Evolutionary conservation across 2,888 invertebrate species (phyloP).

Genomic region (Gari tellinella): DNA sequence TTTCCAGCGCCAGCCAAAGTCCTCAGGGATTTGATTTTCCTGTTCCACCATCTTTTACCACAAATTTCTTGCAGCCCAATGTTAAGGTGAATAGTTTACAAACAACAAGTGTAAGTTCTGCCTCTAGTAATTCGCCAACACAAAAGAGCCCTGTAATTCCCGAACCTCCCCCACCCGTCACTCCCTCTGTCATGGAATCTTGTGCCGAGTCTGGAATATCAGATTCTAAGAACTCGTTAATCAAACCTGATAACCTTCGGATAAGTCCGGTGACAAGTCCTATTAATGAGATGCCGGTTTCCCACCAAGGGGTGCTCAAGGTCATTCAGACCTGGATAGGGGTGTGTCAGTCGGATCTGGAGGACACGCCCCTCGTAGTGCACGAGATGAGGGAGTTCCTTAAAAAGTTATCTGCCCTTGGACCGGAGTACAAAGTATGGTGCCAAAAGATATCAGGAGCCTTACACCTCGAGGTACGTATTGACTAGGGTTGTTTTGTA

Average conservation of each 20-base stretch:
- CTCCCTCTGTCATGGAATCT: too few species aligned
- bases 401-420: constrained; percentile 85
- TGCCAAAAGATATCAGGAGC: constrained; percentile 78
- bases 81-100: constrained; percentile 26
- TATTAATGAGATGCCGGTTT: constrained; percentile 77
- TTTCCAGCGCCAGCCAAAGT: constrained; percentile 76
- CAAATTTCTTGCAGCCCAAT: constrained; percentile 45
- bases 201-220: constrained; percentile 15
- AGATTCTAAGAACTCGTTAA: constrained; percentile 43
- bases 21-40: constrained; percentile 78
- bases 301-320: constrained; percentile 80
- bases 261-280: constrained; percentile 62
- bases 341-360: constrained; percentile 80
- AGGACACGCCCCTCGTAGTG: constrained; percentile 82
- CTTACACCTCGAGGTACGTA: constrained; percentile 81
- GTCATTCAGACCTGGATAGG: constrained; percentile 83
- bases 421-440: constrained; percentile 86
- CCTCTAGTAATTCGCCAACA: not conserved
- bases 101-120: not conserved
- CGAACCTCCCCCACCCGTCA: too few species aligned
- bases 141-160: not conserved
- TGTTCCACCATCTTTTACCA: constrained; percentile 37
- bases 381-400: constrained; percentile 86
- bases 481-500: not conserved
- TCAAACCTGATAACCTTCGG: constrained; percentile 25